Conservation (phyloP, 2,888 invertebrate species). For the Schrankia costaestrigalis region DNA sequence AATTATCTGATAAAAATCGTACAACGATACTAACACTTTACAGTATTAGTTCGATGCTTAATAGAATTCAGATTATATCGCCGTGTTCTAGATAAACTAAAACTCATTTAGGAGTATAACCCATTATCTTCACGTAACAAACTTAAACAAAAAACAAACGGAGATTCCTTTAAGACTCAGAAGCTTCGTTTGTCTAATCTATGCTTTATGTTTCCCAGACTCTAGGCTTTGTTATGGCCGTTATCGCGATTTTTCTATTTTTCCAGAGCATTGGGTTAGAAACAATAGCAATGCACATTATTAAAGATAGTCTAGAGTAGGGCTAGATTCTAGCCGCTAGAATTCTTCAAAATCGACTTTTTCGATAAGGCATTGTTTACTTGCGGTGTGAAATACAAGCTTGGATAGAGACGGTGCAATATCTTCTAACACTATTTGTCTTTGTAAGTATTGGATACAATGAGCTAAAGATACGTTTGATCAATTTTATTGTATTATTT, state of each 20-base stretch:
- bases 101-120: no score
- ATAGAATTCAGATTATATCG: no score
- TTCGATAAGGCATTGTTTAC: slow-evolving; percentile 29
- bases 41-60: no score
- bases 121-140: slow-evolving; percentile 7
- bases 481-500: no score
- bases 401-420: slow-evolving; percentile 18
- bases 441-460: no score
- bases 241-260: slow-evolving; percentile 37
- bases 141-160: slow-evolving; percentile 9
- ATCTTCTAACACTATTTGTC: no score
- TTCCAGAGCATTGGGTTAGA: slow-evolving; percentile 38
- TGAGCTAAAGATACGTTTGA: no score
- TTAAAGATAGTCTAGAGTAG: slow-evolving; percentile 48
- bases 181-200: slow-evolving; percentile 21
- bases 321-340: no score
- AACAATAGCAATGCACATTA: slow-evolving; percentile 52
- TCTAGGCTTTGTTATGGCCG: slow-evolving; percentile 26
- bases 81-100: no score
- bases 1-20: no score
- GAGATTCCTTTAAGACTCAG: slow-evolving; percentile 16
- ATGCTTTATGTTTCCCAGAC: slow-evolving; percentile 16
- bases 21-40: no score
- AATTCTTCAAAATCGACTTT: slow-evolving; percentile 31
- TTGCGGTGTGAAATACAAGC: slow-evolving; percentile 23